Evolutionary conservation across 1,140 invertebrate genomes (phyloP).

Genomic region (Phortica variegata): DNA sequence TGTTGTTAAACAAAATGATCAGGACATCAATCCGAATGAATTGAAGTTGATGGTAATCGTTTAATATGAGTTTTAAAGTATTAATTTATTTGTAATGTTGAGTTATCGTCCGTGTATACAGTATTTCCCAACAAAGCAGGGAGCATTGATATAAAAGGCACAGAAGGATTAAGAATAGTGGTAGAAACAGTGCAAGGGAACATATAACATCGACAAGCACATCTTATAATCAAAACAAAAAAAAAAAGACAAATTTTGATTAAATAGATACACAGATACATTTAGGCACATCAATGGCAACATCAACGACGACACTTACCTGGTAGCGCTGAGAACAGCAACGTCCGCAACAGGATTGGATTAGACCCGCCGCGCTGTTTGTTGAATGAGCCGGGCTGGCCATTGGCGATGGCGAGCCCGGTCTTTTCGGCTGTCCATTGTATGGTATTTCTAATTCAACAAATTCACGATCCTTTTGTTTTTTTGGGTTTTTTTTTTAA

Average conservation of each 20-base stretch:
- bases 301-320: no score
- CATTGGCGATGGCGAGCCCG: conserved; percentile 80
- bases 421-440: conserved; percentile 88
- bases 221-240: conserved; percentile 7
- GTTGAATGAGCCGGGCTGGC: conserved; percentile 85
- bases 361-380: conserved; percentile 70
- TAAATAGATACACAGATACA: conserved; percentile 19
- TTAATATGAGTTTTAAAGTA: no score
- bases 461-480: conserved; percentile 87
- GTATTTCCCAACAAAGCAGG: no score
- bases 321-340: conserved; percentile 88
- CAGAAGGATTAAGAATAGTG: no score
- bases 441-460: conserved; percentile 93
- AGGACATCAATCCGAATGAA: no score
- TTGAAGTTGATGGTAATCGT: no score
- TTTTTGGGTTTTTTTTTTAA: conserved; percentile 7
- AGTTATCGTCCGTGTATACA: no score
- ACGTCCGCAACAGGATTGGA: conserved; percentile 79
- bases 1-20: no score
- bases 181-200: neutral
- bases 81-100: no score
- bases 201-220: neutral
- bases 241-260: conserved; percentile 14
- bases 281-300: no score
- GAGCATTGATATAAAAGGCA: no score